Base-by-base conservation (phyloP, 2,113 vertebrate genomes). In the Bufo gargarizans region DNA sequence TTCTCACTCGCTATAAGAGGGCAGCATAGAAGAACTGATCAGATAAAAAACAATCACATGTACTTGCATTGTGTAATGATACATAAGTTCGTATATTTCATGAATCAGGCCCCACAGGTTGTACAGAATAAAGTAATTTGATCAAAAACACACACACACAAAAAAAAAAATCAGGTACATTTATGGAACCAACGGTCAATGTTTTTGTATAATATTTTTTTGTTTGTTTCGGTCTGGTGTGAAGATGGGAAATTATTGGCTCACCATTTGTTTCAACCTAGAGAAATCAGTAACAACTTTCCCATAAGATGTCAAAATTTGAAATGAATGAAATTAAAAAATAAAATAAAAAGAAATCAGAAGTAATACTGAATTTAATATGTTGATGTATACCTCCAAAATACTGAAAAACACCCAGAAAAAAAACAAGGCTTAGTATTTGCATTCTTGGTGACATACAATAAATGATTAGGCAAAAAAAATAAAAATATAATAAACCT, bases 341-440 rank as follows among this genome's bases (percentile, higher is more conserved):
- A 13, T 91, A 93, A 92, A 91, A 93, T 4, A 59, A 80, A 71
- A 3, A 1, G 43, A 43, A 50, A 20, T 90, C 91, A 95, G 92
- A 95, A 94, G 94, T 96, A 96, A 96, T 95, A 96, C 95, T 96
- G 95, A 96, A 94, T 95, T 95, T 94, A 96, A 95, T 94, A 96
- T 95, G 94, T 94, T 92, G 94, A 95, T 93, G 93, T 93, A 95
- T 95, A 94, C 93, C 94, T 95, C 95, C 94, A 94, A 96, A 95
- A 96, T 94, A 95, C 95, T 96, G 95, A 96, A 96, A 96, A 94
- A 96, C 94, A 94, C 93, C 93, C 82, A 91, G 94, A 95, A 84
- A 84, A 90, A 95, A 95, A 74, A 19, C 94, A 93, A 94, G 91
- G 93, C 92, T 94, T 92, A 94, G 93, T 94, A 92, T 94, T 94